Base-by-base conservation (phyloP, 2,113 vertebrate species). In the Myanophis thanlyinensis region DNA sequence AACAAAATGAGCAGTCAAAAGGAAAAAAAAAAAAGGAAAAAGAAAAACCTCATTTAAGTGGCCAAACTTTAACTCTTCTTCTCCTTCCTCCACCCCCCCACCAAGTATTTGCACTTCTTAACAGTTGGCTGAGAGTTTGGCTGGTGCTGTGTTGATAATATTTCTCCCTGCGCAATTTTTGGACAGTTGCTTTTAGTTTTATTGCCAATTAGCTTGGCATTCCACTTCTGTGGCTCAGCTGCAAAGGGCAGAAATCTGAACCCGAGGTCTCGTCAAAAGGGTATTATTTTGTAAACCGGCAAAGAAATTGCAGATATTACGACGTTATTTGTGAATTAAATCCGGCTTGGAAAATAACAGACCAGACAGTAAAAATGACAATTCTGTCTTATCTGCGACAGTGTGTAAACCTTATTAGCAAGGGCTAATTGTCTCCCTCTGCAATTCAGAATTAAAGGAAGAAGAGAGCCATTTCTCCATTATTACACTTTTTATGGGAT, bases 291-390 rank as follows among this genome's bases (percentile, higher is more conserved):
- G 92, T 91, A 93, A 95, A 94, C 86, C 86, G 2, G 94, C 93
- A 94, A 93, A 91, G 91, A 95, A 96, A 92, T 88, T 51, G 87
- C 89, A 0, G 30, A 95, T 90, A 89, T 46, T 15, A 47, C 80
- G 15, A 95, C 91, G 94, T 91, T 54, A 73, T 40, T 40, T 93
- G 95, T 95, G 96, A 95, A 96, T 97, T 96, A 95, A 97, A 95
- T 95, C 92, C 91, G 92, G 54, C 59, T 90, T 88, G 0, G 47
- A 90, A 47, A 51, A 15, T 91, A 96, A 95, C 53, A 93, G 90
- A 87, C 89, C 93, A 87, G 95, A 4, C 1, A 94, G 93, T 73
- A 95, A 62, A 94, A 95, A 95, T 93, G 23, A 40, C 95, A 92
- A 49, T 73, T 95, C 94, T 96, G 92, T 54, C 95, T 86, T 96